Conservation (phyloP, 1,140 invertebrate genomes). For the Globodera ellingtonae region DNA sequence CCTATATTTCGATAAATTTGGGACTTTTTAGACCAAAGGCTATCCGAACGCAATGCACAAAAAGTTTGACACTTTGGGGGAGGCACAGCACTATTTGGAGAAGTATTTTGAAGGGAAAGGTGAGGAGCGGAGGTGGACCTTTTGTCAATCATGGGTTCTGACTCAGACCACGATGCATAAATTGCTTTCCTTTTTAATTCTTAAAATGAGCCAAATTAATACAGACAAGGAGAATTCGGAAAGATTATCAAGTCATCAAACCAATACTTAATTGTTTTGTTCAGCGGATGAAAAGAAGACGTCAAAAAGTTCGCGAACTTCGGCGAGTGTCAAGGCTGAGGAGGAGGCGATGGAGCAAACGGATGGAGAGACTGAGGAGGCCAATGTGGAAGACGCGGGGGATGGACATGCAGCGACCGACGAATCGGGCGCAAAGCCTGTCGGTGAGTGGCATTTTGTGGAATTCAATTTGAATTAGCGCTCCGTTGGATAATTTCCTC, state of each 20-base stretch:
- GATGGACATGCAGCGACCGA: background rate
- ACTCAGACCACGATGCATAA: too few relatives aligned
- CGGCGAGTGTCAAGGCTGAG: slow-evolving; percentile 15
- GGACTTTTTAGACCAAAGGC: slow-evolving; percentile 71
- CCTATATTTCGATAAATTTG: background rate
- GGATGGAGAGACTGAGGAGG: background rate
- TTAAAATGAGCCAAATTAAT: too few relatives aligned
- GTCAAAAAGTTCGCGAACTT: slow-evolving; percentile 16
- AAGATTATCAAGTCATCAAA: too few relatives aligned
- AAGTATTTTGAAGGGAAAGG: slow-evolving; percentile 46
- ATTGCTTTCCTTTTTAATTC: too few relatives aligned
- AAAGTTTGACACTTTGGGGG: slow-evolving; percentile 73
- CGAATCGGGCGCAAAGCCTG: background rate
- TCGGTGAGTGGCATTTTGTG: slow-evolving; percentile 13
- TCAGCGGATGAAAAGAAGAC: slow-evolving; percentile 17
- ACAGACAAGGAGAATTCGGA: too few relatives aligned
- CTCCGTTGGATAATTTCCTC: background rate
- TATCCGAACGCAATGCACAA: slow-evolving; percentile 76
- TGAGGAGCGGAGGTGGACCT: background rate
- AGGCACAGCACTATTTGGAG: slow-evolving; percentile 68
- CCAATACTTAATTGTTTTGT: background rate
- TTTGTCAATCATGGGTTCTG: background rate
- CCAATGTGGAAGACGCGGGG: background rate
- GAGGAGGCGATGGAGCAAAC: slow-evolving; percentile 10
- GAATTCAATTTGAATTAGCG: background rate